A percentile compares a stretch with the other conserved stretches of the same genome.
Conservation (phyloP, 2,113 vertebrate species). For the Parotia lawesii region DNA sequence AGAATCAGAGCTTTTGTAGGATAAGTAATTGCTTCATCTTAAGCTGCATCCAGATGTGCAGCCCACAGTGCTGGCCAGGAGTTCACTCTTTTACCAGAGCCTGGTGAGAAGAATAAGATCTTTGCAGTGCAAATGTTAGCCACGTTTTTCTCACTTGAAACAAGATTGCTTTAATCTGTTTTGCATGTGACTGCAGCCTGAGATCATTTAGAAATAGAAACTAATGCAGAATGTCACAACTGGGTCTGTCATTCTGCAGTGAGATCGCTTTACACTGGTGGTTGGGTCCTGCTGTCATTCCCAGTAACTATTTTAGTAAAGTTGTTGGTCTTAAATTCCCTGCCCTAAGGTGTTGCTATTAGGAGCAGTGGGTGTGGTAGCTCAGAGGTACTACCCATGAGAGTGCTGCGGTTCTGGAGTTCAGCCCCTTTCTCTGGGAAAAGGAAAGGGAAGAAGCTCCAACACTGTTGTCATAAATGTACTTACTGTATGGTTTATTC, state of each 20-base stretch:
- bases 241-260: neutral
- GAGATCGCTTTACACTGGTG: neutral
- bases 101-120: neutral
- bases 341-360: neutral
- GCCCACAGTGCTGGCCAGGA: neutral
- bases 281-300: neutral
- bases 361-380: neutral
- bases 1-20: slow-evolving; percentile 10
- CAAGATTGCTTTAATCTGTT: slow-evolving; percentile 3
- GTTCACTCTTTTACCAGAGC: neutral
- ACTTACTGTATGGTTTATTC: neutral
- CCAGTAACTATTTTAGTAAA: neutral
- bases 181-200: neutral
- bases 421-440: neutral
- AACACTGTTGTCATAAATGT: neutral
- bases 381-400: neutral
- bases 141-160: neutral
- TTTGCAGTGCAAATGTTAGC: neutral
- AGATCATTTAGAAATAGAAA: neutral
- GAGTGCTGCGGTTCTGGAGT: neutral
- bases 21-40: slow-evolving; percentile 41
- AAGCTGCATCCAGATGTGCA: neutral
- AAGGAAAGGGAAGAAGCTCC: neutral
- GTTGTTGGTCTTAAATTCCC: neutral
- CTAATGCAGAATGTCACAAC: neutral